Evolutionary conservation across 2,797 vertebrate species (phyloP), one percentile per base, ranked within the genome.

Genomic region (Acrossocheilus fasciatus): DNA sequence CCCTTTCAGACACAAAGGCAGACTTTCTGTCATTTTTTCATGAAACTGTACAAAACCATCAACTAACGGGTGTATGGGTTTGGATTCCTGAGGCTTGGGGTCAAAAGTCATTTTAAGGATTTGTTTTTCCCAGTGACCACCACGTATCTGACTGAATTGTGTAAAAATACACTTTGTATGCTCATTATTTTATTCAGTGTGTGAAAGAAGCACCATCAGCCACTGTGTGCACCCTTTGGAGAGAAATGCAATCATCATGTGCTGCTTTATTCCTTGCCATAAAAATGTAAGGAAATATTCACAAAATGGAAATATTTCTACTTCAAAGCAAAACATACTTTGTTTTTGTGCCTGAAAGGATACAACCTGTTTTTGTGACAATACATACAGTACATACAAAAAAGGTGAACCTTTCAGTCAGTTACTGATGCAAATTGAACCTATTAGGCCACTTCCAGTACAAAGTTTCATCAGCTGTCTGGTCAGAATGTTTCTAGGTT

Each of bases 401-500:
- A 57, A 45, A 11, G 17, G 4, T 5, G 17, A 83, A 34, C 26
- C 3, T 47, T 50, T 74, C 4, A 64, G 70, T 64, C 54, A 75
- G 10, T 64, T 45, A 73, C n/a, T n/a, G 6, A 47, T 23, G 4
- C 47, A 43, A 82, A 57, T 17, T 41, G 10, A 70, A 52, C 26
- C 57, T 50, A 52, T 76, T 84, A 76, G 30, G 9, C n/a, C n/a
- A 18, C 69, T 73, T 74, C 52, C 70, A 47, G 20, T 26, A 11
- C 39, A 43, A 66, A 52, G 59, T 64, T 66, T 84, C 34, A 39
- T 47, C 30, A 68, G 23, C 34, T 30, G 47, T 75, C 54, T 23
- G 11, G 41, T 83, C 72, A 20, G 43, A 84, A 77, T n/a, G 8
- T 34, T n/a, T 81, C 11, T 78, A 62, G 15, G 15, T 14, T 4